Base-by-base conservation (phyloP, 92 coral and sea anemone genomes). In the Desmophyllum pertusum region DNA sequence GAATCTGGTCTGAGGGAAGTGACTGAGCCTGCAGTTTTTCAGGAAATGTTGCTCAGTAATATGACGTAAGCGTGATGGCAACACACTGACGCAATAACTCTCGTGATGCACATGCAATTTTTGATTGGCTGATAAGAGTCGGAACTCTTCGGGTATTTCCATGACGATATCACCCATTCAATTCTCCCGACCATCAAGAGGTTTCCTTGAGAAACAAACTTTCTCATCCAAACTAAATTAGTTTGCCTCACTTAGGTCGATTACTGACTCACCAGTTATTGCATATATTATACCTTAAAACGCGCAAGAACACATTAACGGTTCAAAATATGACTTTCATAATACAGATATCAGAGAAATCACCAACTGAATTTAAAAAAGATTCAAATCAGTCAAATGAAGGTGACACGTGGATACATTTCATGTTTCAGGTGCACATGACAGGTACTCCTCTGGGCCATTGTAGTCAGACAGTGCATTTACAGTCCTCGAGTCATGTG, bases 401-500 rank as follows among this genome's bases (percentile, higher is more conserved):
- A 13, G 75, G 53, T 5, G 29, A 68, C 55, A 37, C 3, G 27
- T 31, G 33, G 55, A 41, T 13, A 2, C 15, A 29, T 53, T 82
- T 62, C 43, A 82, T 5, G 79, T 67, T 45, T 82, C 87, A 19
- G 46, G 50, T 15, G 98, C 78, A 15, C 95, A 30, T 9, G 76
- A 51, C 21, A 94, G 87, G 81, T 89, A 94, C 67, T 92, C 95
- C 57, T 89, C 98, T 3, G 98, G 88, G 42, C 93, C 84, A 10
- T 87, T 71, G 78, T 92, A 94, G 65, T 87, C 90, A 68, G 92
- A 85, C 3, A 94, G 88, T 29, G 95, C 98, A 76, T 89, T 94
- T 5, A 88, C 98, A 71, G 98, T 94, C 65, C 90, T 79, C 11
- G 92, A 66, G 84, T 96, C 99, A 42, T 92, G 94, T 14, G 99